Conservation (phyloP, 2,888 invertebrate genomes). For the Dolichomitus sp. region DNA sequence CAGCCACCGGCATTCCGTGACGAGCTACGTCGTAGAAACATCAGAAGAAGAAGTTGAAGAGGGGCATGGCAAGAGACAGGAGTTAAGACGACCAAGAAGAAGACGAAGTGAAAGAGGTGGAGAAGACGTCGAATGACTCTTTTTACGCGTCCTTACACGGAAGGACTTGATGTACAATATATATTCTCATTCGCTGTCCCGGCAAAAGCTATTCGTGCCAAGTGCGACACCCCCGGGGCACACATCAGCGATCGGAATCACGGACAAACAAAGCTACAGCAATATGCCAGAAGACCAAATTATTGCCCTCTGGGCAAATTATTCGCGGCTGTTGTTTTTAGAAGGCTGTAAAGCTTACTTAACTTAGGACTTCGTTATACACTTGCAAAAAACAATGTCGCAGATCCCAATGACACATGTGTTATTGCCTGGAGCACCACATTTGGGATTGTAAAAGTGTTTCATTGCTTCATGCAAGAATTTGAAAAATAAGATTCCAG, state of each 20-base stretch:
- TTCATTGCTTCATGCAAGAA: not conserved
- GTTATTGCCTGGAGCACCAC: not conserved
- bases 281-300: constrained; percentile 42
- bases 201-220: not conserved
- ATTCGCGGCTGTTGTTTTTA: not conserved
- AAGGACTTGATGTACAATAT: constrained; percentile 51
- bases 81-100: constrained; percentile 28
- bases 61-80: constrained; percentile 27
- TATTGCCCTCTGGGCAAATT: constrained; percentile 19
- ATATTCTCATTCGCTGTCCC: constrained; percentile 49
- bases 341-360: not conserved
- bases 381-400: not conserved
- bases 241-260: constrained; percentile 44
- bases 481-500: not conserved
- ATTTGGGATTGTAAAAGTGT: not conserved
- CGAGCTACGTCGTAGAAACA: constrained; percentile 46
- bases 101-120: constrained; percentile 40
- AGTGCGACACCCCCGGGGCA: constrained; percentile 43
- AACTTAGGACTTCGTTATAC: not conserved
- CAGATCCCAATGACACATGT: not conserved
- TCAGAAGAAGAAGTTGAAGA: constrained; percentile 45
- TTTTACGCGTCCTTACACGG: constrained; percentile 60
- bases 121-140: constrained; percentile 62
- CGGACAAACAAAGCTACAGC: constrained; percentile 41
- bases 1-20: constrained; percentile 71